Evolutionary conservation across 2,797 vertebrate genomes (phyloP), one percentile per base, ranked within the genome.

Genomic region (Craterocephalus amniculus): DNA sequence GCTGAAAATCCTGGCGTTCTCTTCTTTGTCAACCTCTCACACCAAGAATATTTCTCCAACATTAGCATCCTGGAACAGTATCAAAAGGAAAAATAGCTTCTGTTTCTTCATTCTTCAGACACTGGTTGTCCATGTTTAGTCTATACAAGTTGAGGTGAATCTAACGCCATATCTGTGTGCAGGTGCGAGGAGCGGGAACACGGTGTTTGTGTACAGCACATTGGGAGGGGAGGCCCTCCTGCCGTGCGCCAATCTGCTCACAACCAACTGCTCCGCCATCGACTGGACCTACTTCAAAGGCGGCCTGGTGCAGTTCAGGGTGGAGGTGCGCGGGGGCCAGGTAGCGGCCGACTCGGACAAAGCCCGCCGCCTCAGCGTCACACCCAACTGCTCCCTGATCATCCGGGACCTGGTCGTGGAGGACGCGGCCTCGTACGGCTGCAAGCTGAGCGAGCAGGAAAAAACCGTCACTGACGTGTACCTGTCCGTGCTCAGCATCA

Each of bases 241-340:
- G 40, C 82, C 83, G 0, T 90, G 84, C 6, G 1, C 2, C 29
- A 16, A 2, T 3, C 35, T 16, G 6, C 0, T 0, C 0, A 7
- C 48, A 7, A 1, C 22, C 0, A 10, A 63, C 74, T 90, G 87
- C 76, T 67, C 81, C 51, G 0, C 3, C 7, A 1, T 80, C 75
- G 60, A 57, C 59, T 91, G 89, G 89, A 87, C 63, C 63, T 85
- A 80, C 79, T 89, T 59, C 70, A 70, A 57, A 36, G 62, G 56
- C 0, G 61, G 58, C 0, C 8, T 1, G 0, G 58, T 76, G 8
- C 16, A 1, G 0, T 68, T 20, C 70, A 31, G 1, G 0, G 0
- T 34, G 0, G 71, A 78, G 36, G 71, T 89, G 29, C 52, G 0
- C 1, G 0, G 0, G 3, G 89, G 87, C 8, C 13, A 8, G 43